Base-by-base conservation (phyloP, 2,113 vertebrate genomes). In the Dromaius novaehollandiae region DNA sequence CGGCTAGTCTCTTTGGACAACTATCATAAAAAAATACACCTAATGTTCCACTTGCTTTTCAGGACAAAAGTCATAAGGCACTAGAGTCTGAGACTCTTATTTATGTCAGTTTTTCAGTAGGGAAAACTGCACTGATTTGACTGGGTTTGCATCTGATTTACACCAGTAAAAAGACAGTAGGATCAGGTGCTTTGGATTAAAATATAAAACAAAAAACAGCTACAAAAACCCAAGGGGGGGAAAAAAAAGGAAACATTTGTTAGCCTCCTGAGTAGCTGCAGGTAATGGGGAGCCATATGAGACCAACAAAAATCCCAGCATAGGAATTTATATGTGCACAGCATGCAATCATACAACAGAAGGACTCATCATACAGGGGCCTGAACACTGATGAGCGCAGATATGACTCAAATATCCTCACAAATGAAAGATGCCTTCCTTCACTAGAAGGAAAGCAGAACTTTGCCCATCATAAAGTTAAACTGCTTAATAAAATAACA, bases 21-120 rank as follows among this genome's bases (percentile, higher is more conserved):
- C 91, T 96, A 96, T 97, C 94, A 95, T 95, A 97, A 97, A 96
- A 73, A 97, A 95, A 94, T 86, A 91, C 90, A 91, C 94, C 79
- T 97, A 65, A 71, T 68, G 80, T 91, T 95, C 76, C 80, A 96
- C 56, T 96, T 71, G 86, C 91, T 86, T 93, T 96, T 96, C 92
- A 97, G 88, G 95, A 97, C 94, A 96, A 97, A 96, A 97, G 94
- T 97, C 96, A 96, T 79, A 83, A 93, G 63, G 86, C 58, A 91
- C 9, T 40, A 9, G 36, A 71, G 40, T 58, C 40, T 89, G 75
- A 91, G 65, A 91, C 88, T 86, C 78, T 93, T 90, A 84, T 88
- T 95, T 82, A 51, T 79, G 34, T 5, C 30, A 75, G 51, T 70
- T 95, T 96, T 96, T 90, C 50, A 86, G 48, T 76, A 94, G 51